Percentiles rank a stretch among this genome's conserved stretches.
Evolutionary conservation across 2,113 vertebrate species (phyloP).

Genomic region (Nestor notabilis): DNA sequence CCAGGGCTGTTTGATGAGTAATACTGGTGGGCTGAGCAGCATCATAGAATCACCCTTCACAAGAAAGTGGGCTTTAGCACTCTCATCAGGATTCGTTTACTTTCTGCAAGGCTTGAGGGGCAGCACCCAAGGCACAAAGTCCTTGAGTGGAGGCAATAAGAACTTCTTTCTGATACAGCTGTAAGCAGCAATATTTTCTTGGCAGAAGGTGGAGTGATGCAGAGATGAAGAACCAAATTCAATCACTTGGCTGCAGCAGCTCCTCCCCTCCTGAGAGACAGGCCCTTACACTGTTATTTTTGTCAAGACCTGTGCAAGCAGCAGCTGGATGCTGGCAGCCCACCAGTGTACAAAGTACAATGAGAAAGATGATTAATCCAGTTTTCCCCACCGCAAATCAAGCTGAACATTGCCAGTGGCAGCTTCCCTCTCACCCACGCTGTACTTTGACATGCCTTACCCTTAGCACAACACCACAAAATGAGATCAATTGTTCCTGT

Average conservation of each 20-base stretch:
- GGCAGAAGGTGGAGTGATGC: background rate
- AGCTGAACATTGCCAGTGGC: background rate
- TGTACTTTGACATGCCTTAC: background rate
- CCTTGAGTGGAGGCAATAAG: background rate
- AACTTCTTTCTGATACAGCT: background rate
- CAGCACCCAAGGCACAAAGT: background rate
- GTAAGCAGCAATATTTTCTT: background rate
- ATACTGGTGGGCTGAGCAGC: constrained; percentile 28
- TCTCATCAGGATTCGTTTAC: background rate
- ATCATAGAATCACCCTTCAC: background rate
- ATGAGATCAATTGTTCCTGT: background rate
- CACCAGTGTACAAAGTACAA: constrained; percentile 40
- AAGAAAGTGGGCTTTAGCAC: background rate
- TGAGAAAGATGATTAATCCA: background rate
- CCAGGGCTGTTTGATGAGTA: background rate
- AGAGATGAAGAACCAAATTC: background rate
- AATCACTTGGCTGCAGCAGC: background rate
- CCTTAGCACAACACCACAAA: background rate
- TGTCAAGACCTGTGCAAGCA: background rate
- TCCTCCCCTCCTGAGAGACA: background rate
- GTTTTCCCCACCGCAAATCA: constrained; percentile 9
- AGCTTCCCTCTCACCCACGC: background rate
- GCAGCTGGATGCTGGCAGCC: constrained; percentile 40
- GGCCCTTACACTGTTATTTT: background rate
- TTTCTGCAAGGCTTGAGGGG: background rate